These are phyloP conservation scores for Muricea muricata DNA, from an alignment of 92 coral and sea anemone species.

Conservation along the genomic window DNA sequence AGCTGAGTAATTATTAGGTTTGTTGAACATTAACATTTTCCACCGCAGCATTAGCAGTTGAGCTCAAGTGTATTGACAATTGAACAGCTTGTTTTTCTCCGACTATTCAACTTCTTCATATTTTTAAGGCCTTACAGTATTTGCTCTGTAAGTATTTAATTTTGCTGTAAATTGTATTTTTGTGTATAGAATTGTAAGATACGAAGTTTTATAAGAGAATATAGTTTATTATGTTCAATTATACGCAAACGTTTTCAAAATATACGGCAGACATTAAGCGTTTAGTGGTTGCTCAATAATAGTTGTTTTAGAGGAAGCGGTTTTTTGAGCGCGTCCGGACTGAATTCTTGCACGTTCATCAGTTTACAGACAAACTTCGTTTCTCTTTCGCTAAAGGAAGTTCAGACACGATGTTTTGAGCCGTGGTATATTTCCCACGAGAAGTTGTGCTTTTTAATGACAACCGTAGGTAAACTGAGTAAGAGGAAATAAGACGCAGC, in stretches of 20 bases:
- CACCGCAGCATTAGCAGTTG: no score
- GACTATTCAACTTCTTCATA: neutral
- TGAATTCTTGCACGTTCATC: neutral
- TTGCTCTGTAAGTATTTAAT: constrained; percentile 1
- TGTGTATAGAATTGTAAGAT: constrained; percentile 7
- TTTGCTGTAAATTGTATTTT: neutral
- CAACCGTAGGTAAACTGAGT: neutral
- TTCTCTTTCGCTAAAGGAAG: neutral
- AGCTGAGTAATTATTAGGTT: no score
- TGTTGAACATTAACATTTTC: neutral
- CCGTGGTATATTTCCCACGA: constrained; percentile 46
- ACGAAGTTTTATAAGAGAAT: neutral
- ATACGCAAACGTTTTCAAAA: neutral
- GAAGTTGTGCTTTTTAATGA: constrained; percentile 6
- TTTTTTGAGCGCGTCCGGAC: neutral
- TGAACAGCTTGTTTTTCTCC: neutral
- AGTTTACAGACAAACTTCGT: no score
- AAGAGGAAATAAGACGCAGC: constrained; percentile 12
- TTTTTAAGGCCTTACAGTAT: neutral
- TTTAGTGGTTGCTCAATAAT: no score
- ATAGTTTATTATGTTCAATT: neutral
- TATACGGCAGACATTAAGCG: neutral
- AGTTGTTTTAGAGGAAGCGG: neutral
- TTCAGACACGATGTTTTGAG: neutral
- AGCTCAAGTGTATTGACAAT: neutral